Evolutionary conservation across 2,888 invertebrate genomes (phyloP), one percentile per base, ranked within the genome.

Genomic region (Leptopterna dolabrata): DNA sequence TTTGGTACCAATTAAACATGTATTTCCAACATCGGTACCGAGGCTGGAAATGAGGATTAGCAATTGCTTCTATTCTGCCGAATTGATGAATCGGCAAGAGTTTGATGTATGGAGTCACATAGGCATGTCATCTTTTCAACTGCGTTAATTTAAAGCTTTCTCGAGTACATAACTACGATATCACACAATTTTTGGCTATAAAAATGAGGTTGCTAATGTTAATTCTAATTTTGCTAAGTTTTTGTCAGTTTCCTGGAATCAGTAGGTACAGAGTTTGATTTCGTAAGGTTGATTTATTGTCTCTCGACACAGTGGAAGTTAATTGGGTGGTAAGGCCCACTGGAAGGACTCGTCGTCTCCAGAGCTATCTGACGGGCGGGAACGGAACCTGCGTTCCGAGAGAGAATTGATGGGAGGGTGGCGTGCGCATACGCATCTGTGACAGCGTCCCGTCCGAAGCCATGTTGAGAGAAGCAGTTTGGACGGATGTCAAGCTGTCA

Each of bases 401-500:
- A 19, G 55, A 16, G n/a, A 19, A 9, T 24, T 24, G 63, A 19
- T 27, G 63, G 63, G 24, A 24, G 7, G 24, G 24, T 63, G 63
- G 24, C 63, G 11, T 63, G 63, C 63, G 55, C 55, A 55, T 63
- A 24, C 63, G 63, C 63, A 13, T 63, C 24, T n/a, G 24, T 27
- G 19, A 63, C 63, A 9, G 19, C 24, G 4, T 19, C 9, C 63
- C 11, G 24, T 63, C 7, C 24, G 63, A 63, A 63, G 63, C 63
- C 63, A 24, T 63, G 63, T 63, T 24, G 24, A 63, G 63, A 24
- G 24, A 63, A 63, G 63, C 63, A 4, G 63, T 24, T 63, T 63
- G 63, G 63, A 63, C 63, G 63, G 63, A 24, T 63, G 63, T 63
- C 63, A 63, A 63, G 63, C 63, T 9, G 63, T 63, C 63, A 63